Conservation (phyloP, 2,797 vertebrate species). For the Poecilia wingei region DNA sequence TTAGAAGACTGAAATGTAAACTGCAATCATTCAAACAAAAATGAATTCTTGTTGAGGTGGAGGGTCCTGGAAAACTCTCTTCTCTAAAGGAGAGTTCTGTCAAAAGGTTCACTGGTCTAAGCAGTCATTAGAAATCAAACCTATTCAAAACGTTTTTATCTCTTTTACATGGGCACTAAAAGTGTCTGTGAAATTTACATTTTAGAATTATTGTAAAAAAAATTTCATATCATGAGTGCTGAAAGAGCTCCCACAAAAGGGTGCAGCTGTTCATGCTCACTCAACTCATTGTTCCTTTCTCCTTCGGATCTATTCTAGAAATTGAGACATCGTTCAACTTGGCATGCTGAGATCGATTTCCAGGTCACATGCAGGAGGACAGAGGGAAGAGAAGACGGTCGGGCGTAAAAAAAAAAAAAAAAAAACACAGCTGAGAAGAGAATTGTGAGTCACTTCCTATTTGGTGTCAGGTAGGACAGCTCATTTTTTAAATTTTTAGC, state of each 20-base stretch:
- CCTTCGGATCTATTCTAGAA: slow-evolving; percentile 1
- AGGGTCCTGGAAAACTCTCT: neutral
- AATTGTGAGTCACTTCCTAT: neutral
- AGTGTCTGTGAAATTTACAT: neutral
- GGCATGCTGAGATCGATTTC: slow-evolving; percentile 10
- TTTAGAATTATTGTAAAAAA: neutral
- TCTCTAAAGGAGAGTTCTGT: neutral
- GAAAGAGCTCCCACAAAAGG: neutral
- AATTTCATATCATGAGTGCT: neutral
- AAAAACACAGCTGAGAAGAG: neutral
- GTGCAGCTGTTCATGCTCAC: too few species aligned
- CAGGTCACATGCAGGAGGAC: slow-evolving; percentile 2
- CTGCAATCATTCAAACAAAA: neutral
- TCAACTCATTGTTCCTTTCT: neutral
- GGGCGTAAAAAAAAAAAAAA: neutral
- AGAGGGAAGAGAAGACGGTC: slow-evolving; percentile 1
- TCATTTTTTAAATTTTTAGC: neutral
- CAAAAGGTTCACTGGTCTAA: neutral
- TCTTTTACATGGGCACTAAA: neutral
- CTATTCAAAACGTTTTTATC: neutral
- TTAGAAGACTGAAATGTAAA: neutral
- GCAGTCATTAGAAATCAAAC: too few species aligned
- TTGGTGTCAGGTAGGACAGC: neutral
- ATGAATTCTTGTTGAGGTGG: neutral
- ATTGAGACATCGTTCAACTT: slow-evolving; percentile 5